Conservation (phyloP, 2,888 invertebrate species). For the Myopa testacea region DNA sequence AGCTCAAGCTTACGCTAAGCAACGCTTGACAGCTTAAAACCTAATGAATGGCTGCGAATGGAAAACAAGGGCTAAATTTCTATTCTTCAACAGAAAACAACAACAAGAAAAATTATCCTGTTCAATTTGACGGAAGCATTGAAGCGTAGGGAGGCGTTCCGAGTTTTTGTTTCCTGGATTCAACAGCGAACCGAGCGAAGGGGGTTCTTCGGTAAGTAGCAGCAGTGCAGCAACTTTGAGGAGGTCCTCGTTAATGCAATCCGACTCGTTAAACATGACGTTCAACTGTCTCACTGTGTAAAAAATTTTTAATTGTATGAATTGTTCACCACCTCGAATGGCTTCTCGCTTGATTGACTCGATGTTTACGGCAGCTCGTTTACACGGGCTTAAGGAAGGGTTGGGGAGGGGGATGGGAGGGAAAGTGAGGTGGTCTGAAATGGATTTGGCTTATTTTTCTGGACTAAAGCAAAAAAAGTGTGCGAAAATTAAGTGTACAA, state of each 20-base stretch:
- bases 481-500: too few relatives aligned
- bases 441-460: neutral
- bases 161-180: neutral
- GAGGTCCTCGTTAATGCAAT: slow-evolving; percentile 18
- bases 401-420: neutral
- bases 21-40: slow-evolving; percentile 29
- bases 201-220: neutral
- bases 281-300: slow-evolving; percentile 44
- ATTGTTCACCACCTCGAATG: slow-evolving; percentile 44
- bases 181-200: too few relatives aligned
- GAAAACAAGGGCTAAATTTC: slow-evolving; percentile 25
- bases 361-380: neutral
- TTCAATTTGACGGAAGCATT: neutral
- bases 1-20: slow-evolving; percentile 37
- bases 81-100: neutral
- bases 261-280: slow-evolving; percentile 45
- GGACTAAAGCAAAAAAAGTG: too few relatives aligned
- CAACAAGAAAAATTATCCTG: neutral
- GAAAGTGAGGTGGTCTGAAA: neutral
- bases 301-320: slow-evolving; percentile 47
- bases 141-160: slow-evolving; percentile 5
- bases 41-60: slow-evolving; percentile 28
- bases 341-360: slow-evolving; percentile 42
- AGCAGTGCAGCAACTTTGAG: neutral
- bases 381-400: too few relatives aligned